Base-by-base conservation (phyloP, 2,888 invertebrate species). In the Drosophila niveifrons region DNA sequence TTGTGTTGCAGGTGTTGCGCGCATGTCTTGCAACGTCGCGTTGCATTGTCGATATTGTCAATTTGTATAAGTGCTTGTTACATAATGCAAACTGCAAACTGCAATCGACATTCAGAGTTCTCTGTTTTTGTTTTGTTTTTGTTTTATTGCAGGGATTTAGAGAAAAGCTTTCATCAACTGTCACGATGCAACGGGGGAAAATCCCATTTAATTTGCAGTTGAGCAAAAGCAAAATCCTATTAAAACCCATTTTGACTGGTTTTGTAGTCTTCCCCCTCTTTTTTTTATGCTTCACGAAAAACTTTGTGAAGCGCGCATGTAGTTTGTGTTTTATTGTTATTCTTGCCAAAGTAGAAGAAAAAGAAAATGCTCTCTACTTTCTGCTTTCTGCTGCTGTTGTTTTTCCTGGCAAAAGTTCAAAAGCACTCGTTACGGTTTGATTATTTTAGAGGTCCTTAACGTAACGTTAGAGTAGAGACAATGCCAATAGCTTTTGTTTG, bases 11-110 rank as follows among this genome's bases (percentile, higher is more conserved):
- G 82, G 63, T 67, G 55, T 46, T 50, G 36, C 28, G 55, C 65
- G 43, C 46, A 48, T 63, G 58, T 57, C 28, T 29, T 55, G 43
- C 34, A 41, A 28, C 23, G 39, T 13, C 39, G 13, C 13, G 39
- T 41, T 41, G 34, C 53, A 23, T 59, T 71, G 63, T 72, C 80
- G 69, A 74, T 72, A 75, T 74, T 81, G 80, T 77, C 82, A 85
- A 85, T 85, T 89, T 88, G 68, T 85, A 72, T 76, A 77, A 85
- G 89, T 85, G 88, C 84, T 69, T 70, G 75, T 75, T 88, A 72
- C 75, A 82, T 82, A 74, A 85, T 79, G 72, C 72, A 79, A 66
- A 36, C 64, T 58, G 47, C 64, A 55, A 13, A 41, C 51, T 48
- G 28, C 59, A 43, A 41, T 18, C 51, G 47, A 61, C 66, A 47